Percentiles rank a stretch among this genome's conserved stretches.
Evolutionary conservation across 2,797 vertebrate genomes (phyloP).

Genomic region (Nasua narica): DNA sequence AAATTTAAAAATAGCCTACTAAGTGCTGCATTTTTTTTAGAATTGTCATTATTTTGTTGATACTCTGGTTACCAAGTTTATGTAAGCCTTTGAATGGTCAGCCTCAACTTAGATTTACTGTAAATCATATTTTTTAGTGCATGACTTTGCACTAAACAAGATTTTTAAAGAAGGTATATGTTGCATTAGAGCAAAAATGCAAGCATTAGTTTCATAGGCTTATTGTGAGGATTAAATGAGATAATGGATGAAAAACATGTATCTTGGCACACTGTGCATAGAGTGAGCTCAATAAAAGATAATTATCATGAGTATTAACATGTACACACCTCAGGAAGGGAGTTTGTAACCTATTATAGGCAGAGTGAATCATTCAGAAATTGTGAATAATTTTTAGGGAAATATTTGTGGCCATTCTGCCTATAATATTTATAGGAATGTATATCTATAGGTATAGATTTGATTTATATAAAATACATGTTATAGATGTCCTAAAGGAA

Average conservation of each 20-base stretch:
- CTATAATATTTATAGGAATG: neutral
- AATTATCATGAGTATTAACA: neutral
- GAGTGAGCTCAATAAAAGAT: neutral
- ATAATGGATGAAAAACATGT: neutral
- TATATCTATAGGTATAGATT: neutral
- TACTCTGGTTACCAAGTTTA: neutral
- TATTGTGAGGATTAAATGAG: neutral
- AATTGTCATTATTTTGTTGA: neutral
- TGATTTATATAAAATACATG: neutral
- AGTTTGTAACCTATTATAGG: neutral
- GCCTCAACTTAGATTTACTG: neutral
- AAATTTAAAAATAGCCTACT: neutral
- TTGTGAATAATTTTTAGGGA: neutral
- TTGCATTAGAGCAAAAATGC: neutral
- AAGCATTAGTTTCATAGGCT: neutral
- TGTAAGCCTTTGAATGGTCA: neutral
- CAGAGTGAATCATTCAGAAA: neutral
- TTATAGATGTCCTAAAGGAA: neutral
- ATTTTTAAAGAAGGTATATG: neutral
- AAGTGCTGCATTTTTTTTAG: neutral
- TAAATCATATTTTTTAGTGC: neutral
- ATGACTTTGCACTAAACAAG: neutral
- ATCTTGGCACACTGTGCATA: neutral
- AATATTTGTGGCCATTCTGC: neutral
- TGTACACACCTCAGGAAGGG: neutral